Evolutionary conservation across 1,140 invertebrate species (phyloP), one percentile per base, ranked within the genome.

Genomic region (Capitella teleta): DNA sequence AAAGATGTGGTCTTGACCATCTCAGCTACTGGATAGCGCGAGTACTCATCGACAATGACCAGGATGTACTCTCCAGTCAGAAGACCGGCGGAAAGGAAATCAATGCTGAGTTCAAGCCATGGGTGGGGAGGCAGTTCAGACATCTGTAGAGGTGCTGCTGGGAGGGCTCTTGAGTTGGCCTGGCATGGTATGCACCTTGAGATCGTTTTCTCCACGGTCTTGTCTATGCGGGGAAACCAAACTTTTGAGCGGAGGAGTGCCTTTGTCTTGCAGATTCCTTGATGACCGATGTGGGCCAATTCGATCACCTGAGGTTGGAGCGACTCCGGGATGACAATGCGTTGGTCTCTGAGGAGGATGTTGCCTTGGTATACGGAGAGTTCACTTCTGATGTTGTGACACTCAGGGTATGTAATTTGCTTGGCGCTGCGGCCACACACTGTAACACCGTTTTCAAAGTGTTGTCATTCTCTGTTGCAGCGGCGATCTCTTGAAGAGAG

Each of bases 211-310:
- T 47, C 28, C 18, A 32, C 25, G 2, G 30, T 19, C 18, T 25
- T 37, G 45, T 38, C 28, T 16, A 16, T 47, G 18, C 45, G 8
- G 21, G 6, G 45, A 47, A 37, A 47, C 45, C 45, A 47, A 4
- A 38, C 3, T 8, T 32, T 32, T 10, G 5, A 16, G 6, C 45
- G 30, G 19, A 32, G 2, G 19, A 32, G 26, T 5, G 8, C 28
- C 36, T 38, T 47, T 5, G 28, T 34, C 14, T 47, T 32, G 16
- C 5, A 21, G 12, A 6, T 47, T 10, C 45, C 26, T 36, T 47
- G 45, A 37, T 32, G 28, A 12, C 26, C 45, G n/a, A n/a, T 19
- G 5, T 38, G 28, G 5, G 10, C 8, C n/a, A 37, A 19, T n/a
- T 34, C 16, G 4, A 38, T 21, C 2, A 18, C 1, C 23, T 32